A percentile compares a stretch with the other conserved stretches of the same genome.
phyloP scores from a whole-genome alignment of 2,113 vertebrate genomes.

The Gymnarchus niloticus region DNA sequence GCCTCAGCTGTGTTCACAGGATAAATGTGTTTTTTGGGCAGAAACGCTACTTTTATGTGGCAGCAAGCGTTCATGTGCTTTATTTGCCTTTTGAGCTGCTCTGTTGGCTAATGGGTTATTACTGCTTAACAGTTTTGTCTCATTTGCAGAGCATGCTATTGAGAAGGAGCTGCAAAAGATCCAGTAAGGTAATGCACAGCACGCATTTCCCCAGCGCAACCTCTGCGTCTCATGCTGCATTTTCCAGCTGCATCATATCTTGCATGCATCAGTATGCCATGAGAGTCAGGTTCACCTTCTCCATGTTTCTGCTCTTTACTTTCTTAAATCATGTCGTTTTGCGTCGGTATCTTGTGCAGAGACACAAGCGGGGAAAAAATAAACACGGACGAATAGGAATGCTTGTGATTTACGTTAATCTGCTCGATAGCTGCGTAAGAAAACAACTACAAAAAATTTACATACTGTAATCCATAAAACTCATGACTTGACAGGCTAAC shows the following conservation, averaged over 20 bases:
- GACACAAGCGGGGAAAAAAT: background rate
- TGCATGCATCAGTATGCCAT: conserved; percentile 27
- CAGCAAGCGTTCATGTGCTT: conserved; percentile 43
- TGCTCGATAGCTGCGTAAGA: background rate
- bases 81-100: conserved; percentile 37
- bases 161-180: conserved; percentile 99
- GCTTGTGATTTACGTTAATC: background rate
- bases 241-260: conserved; percentile 23
- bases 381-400: background rate
- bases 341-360: background rate
- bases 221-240: too few relatives aligned
- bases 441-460: too few relatives aligned
- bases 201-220: conserved; percentile 57
- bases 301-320: conserved; percentile 48
- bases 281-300: conserved; percentile 31
- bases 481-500: background rate
- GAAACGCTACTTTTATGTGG: conserved; percentile 25
- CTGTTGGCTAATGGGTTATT: conserved; percentile 57
- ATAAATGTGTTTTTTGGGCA: conserved; percentile 21
- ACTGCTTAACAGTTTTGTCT: conserved; percentile 81
- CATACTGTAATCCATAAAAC: too few relatives aligned
- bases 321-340: conserved; percentile 16
- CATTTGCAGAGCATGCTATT: conserved; percentile 96
- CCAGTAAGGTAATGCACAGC: conserved; percentile 97
- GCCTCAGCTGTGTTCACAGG: background rate